Percentiles rank a stretch among this genome's conserved stretches.
Evolutionary conservation across 2,113 vertebrate genomes (phyloP).

Genomic region (Columbina picui): DNA sequence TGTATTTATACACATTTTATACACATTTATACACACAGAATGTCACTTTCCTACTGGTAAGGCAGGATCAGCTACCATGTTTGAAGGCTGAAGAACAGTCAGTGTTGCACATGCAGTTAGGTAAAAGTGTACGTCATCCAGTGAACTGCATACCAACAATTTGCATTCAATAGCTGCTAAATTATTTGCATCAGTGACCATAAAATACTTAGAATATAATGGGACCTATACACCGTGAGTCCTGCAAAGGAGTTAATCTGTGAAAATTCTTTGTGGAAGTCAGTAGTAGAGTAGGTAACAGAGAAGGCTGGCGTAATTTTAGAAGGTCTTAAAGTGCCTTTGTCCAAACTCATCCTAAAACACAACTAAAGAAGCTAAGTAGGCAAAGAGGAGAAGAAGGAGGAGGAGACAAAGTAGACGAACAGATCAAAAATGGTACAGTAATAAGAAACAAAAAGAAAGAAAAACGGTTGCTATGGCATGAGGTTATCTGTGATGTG

Average conservation of each 20-base stretch:
- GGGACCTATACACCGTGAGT: neutral
- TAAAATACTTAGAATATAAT: neutral
- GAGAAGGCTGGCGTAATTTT: neutral
- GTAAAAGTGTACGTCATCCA: neutral
- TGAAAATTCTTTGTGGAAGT: neutral
- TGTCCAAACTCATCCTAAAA: neutral
- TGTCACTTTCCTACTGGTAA: neutral
- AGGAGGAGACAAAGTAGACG: neutral
- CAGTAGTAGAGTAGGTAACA: neutral
- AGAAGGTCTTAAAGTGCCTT: neutral
- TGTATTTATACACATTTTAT: too few species aligned
- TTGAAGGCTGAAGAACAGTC: neutral
- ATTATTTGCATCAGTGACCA: neutral
- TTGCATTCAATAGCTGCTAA: neutral
- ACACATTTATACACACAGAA: neutral
- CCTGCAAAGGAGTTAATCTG: neutral
- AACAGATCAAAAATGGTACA: neutral
- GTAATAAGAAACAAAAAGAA: neutral
- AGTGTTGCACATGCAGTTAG: neutral
- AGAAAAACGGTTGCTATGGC: neutral
- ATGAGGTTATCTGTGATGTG: conserved; percentile 11
- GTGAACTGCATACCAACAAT: neutral
- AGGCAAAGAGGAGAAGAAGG: neutral
- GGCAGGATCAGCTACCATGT: neutral
- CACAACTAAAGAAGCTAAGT: neutral